These are phyloP conservation scores for Nomada flava DNA, from an alignment of 2,888 invertebrate genomes.

Conservation along the genomic window DNA sequence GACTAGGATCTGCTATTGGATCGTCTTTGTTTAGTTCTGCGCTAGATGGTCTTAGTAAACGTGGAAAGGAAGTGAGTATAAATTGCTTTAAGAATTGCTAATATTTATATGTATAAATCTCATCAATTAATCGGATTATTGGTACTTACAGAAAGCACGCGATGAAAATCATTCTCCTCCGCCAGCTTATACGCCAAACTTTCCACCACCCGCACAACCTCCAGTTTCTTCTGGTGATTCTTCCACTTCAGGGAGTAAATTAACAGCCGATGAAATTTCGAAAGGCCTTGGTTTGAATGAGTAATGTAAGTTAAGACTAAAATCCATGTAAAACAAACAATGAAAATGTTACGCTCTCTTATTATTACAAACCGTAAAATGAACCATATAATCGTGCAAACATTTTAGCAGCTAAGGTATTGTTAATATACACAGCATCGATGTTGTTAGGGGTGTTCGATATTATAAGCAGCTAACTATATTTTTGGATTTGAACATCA, in stretches of 20 bases:
- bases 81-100: not conserved
- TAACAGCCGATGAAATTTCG: slow-evolving; percentile 82
- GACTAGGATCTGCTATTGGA: slow-evolving; percentile 78
- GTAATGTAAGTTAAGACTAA: slow-evolving; percentile 57
- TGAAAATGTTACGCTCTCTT: slow-evolving; percentile 52
- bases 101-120: slow-evolving; percentile 15
- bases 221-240: slow-evolving; percentile 65
- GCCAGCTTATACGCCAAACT: slow-evolving; percentile 56
- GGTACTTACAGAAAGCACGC: slow-evolving; percentile 67
- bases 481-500: slow-evolving; percentile 15
- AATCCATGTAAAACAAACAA: slow-evolving; percentile 16
- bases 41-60: slow-evolving; percentile 78
- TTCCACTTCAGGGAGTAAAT: slow-evolving; percentile 73
- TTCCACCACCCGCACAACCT: slow-evolving; percentile 57
- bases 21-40: slow-evolving; percentile 79
- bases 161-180: slow-evolving; percentile 62
- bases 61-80: slow-evolving; percentile 76
- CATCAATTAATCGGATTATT: not conserved
- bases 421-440: not conserved
- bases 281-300: slow-evolving; percentile 81
- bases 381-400: not conserved
- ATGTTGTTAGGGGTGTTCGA: slow-evolving; percentile 5
- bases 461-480: slow-evolving; percentile 25
- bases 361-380: slow-evolving; percentile 12
- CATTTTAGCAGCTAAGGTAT: slow-evolving; percentile 19